Conservation (phyloP, 1,140 invertebrate genomes). For the Trachelipus rathkii region DNA sequence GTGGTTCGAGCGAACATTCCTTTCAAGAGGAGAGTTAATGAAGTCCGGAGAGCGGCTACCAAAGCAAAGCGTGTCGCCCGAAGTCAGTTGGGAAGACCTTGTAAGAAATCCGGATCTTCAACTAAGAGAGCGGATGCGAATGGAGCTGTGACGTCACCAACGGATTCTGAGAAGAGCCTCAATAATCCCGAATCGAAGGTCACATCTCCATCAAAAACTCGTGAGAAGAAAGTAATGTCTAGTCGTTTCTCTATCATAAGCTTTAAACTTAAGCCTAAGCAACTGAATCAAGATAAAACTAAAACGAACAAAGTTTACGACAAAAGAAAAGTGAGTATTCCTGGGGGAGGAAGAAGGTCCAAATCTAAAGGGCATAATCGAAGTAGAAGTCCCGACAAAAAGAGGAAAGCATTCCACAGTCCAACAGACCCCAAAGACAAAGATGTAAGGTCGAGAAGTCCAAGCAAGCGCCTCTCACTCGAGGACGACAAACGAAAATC, state of each 20-base stretch:
- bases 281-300: constrained; percentile 42
- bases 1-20: constrained; percentile 42
- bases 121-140: constrained; percentile 17
- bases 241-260: constrained; percentile 45
- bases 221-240: constrained; percentile 36
- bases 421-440: constrained; percentile 31
- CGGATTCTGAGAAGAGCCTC: constrained; percentile 37
- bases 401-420: constrained; percentile 28
- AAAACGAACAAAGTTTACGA: constrained; percentile 37
- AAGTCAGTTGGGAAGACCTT: constrained; percentile 38
- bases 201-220: neutral
- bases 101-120: constrained; percentile 33
- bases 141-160: constrained; percentile 35
- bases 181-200: neutral
- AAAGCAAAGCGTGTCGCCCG: constrained; percentile 45
- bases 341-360: constrained; percentile 34
- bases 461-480: constrained; percentile 32
- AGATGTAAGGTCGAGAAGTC: constrained; percentile 32
- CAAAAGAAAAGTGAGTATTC: constrained; percentile 41
- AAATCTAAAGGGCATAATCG: constrained; percentile 35
- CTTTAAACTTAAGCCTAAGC: constrained; percentile 42
- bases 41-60: constrained; percentile 43
- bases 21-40: constrained; percentile 44
- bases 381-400: constrained; percentile 42
- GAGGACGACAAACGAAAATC: constrained; percentile 39